Conservation (phyloP, 2,113 vertebrate species). For the Guaruba guarouba region DNA sequence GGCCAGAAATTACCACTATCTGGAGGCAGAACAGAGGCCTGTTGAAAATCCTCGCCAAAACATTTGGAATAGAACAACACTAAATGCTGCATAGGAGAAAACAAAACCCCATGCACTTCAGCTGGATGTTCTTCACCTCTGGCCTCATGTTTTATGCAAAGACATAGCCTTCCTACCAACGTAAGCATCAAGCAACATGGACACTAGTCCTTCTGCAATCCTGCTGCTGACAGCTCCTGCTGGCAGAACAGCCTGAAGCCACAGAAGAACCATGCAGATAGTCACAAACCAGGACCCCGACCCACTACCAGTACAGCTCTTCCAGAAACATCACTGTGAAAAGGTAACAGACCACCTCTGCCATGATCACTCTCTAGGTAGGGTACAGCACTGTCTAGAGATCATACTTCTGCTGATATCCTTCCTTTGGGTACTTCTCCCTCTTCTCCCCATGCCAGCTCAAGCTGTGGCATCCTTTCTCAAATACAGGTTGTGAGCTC, state of each 20-base stretch:
- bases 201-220: not conserved
- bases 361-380: not conserved
- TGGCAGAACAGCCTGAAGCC: not conserved
- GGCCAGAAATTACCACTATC: not conserved
- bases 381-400: not conserved
- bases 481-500: not conserved
- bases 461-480: not conserved
- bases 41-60: not conserved
- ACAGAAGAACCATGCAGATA: not conserved
- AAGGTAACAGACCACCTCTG: not conserved
- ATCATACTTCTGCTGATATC: not conserved
- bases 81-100: not conserved
- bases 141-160: not conserved
- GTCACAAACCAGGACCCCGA: not conserved
- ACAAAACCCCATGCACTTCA: not conserved
- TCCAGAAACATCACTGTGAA: not conserved
- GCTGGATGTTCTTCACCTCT: not conserved
- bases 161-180: not conserved
- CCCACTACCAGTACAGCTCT: not conserved
- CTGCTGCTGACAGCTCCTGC: not conserved
- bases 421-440: not conserved
- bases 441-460: not conserved
- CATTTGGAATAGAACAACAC: not conserved
- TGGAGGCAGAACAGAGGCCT: conserved; percentile 17
- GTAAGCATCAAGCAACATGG: not conserved